A percentile compares a stretch with the other conserved stretches of the same genome.
phyloP scores from a whole-genome alignment of 1,140 invertebrate species.

The Drosophila parvula region DNA sequence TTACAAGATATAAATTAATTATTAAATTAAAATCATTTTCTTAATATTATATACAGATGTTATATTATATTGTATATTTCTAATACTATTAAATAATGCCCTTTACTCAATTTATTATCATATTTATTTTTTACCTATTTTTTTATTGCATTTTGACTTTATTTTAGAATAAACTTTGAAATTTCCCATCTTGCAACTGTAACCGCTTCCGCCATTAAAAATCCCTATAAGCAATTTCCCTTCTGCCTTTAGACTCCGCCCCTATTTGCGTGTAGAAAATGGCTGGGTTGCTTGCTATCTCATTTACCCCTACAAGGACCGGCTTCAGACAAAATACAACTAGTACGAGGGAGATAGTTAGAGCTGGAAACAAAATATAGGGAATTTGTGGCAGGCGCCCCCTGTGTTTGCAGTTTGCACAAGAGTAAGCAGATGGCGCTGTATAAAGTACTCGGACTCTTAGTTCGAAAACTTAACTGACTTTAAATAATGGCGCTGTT shows the following conservation, averaged over 20 bases:
- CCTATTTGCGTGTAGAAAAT: constrained; percentile 57
- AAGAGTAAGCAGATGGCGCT: not conserved
- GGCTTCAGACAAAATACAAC: too few relatives aligned
- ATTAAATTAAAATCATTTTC: too few relatives aligned
- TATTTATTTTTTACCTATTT: not conserved
- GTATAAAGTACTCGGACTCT: rapidly evolving
- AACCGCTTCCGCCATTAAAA: not conserved
- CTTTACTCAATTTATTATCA: not conserved
- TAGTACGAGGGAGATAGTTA: constrained; percentile 30
- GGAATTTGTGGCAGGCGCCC: not conserved
- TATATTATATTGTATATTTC: too few relatives aligned
- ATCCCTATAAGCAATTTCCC: not conserved
- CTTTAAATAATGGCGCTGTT: not conserved
- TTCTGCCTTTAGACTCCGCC: constrained; percentile 36
- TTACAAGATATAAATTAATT: too few relatives aligned
- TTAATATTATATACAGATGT: too few relatives aligned
- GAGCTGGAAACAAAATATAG: not conserved
- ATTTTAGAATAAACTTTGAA: not conserved
- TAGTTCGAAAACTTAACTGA: not conserved
- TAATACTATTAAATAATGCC: too few relatives aligned
- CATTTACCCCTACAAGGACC: constrained; percentile 4
- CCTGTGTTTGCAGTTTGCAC: not conserved
- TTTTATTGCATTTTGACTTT: not conserved
- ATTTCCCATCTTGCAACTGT: constrained; percentile 3
- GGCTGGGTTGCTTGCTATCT: constrained; percentile 29